phyloP scores from a whole-genome alignment of 2,113 vertebrate species.

The Indicator maculatus region DNA sequence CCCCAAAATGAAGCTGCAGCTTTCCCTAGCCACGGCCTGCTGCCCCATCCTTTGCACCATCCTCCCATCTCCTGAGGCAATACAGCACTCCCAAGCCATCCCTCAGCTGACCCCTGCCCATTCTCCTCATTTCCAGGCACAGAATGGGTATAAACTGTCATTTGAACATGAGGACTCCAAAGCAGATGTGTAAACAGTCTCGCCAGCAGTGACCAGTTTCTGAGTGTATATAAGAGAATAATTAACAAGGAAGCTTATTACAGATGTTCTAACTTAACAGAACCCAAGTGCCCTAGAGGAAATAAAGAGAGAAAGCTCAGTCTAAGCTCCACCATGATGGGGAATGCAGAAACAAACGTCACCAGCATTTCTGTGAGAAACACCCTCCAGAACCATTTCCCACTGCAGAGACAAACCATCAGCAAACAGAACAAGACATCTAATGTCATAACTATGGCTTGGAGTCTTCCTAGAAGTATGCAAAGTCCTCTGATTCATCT shows the following conservation, averaged over 20 bases:
- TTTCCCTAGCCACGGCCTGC: not conserved
- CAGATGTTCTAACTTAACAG: not conserved
- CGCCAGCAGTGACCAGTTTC: not conserved
- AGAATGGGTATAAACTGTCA: not conserved
- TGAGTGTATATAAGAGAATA: not conserved
- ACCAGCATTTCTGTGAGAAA: not conserved
- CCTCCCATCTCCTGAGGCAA: not conserved
- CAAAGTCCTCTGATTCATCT: not conserved
- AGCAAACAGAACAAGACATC: not conserved
- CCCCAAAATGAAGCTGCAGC: not conserved
- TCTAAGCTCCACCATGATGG: not conserved
- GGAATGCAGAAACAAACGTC: not conserved
- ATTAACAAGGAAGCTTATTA: not conserved
- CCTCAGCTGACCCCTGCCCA: no score
- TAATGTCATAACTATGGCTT: not conserved
- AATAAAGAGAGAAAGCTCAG: not conserved
- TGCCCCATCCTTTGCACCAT: not conserved
- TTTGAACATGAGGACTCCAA: not conserved
- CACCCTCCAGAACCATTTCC: not conserved
- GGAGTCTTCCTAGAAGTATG: not conserved
- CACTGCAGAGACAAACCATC: not conserved
- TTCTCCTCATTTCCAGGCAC: not conserved
- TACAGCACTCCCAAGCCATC: not conserved
- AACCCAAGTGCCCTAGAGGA: not conserved
- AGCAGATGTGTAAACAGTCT: not conserved